Conservation (phyloP, 2,113 vertebrate genomes). For the Hepsetus odoe region DNA sequence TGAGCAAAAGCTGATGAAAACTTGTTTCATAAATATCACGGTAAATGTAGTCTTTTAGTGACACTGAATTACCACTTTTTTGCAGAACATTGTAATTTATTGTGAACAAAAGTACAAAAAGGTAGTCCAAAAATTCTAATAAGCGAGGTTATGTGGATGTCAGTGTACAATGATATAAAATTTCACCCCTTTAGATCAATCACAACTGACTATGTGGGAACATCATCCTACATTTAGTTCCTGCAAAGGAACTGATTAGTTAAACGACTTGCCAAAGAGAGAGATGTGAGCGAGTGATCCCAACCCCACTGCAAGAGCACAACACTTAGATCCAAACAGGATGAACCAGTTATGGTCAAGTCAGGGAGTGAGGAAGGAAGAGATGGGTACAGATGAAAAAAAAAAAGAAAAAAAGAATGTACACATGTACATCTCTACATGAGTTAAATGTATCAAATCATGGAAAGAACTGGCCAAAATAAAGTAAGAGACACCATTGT, state of each 20-base stretch:
- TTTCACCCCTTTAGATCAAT: not conserved
- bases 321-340: conserved; percentile 11
- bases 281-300: not conserved
- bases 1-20: no score
- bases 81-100: no score
- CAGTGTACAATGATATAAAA: no score
- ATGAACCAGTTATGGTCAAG: conserved; percentile 23
- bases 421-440: not conserved
- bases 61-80: no score
- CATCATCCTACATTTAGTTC: not conserved
- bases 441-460: not conserved
- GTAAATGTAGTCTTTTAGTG: no score
- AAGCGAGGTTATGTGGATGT: no score
- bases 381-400: not conserved
- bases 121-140: no score
- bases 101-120: no score
- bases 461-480: not conserved
- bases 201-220: not conserved
- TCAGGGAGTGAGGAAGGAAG: not conserved
- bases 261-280: not conserved
- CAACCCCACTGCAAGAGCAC: not conserved
- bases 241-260: not conserved
- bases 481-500: no score
- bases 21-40: no score
- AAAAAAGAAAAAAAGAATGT: not conserved